These are phyloP conservation scores for Caenorhabditis japonica DNA, from an alignment of 2,888 invertebrate genomes.

Conservation along the genomic window DNA sequence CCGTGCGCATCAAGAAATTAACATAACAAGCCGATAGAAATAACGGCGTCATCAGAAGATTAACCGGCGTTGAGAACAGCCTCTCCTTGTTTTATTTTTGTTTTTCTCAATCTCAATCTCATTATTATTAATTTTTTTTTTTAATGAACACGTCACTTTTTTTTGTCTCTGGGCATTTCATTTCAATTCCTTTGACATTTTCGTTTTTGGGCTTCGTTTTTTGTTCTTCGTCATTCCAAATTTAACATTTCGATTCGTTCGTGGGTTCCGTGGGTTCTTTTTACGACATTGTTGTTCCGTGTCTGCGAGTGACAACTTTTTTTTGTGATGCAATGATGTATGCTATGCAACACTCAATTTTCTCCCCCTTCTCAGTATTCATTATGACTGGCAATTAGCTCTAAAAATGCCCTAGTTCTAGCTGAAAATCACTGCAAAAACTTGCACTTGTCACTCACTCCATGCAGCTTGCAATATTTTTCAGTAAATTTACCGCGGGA, in stretches of 20 bases:
- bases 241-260: constrained; percentile 4
- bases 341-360: background rate
- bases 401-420: too few species aligned
- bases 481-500: too few species aligned
- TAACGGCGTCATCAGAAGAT: constrained; percentile 40
- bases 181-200: background rate
- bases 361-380: background rate
- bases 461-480: too few species aligned
- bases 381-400: too few species aligned
- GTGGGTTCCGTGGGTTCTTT: too few species aligned
- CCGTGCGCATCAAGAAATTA: constrained; percentile 9
- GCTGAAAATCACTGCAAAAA: too few species aligned
- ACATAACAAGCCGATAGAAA: constrained; percentile 20
- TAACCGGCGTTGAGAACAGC: constrained; percentile 22
- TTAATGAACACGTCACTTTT: too few species aligned
- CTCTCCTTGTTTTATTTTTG: background rate
- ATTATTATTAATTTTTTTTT: too few species aligned
- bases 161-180: too few species aligned
- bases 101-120: constrained; percentile 2
- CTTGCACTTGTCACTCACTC: too few species aligned
- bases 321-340: constrained; percentile 4
- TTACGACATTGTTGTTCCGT: constrained; percentile 48
- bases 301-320: constrained; percentile 40
- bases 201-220: background rate
- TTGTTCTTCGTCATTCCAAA: constrained; percentile 16